Base-by-base conservation (phyloP, 2,113 vertebrate species). In the Oreotrochilus melanogaster region DNA sequence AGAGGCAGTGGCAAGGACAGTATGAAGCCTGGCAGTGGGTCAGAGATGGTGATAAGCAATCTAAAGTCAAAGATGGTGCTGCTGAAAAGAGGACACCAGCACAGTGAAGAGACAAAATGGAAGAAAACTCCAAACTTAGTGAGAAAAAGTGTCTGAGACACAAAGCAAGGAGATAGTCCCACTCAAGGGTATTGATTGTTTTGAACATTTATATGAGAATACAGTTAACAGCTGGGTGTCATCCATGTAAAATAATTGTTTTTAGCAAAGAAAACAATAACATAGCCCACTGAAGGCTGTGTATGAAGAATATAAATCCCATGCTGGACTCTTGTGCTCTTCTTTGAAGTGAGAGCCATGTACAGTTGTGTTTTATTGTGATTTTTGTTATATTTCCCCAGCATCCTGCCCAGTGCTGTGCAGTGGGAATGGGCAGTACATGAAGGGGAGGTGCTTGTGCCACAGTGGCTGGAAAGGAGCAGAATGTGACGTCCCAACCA, bases 381-480 rank as follows among this genome's bases (percentile, higher is more conserved):
- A 5, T 61, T 74, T 78, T 42, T 60, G 0, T 30, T 24, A 6
- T 61, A 7, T 95, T 39, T 91, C 81, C 33, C 3, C 93, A 99
- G 99, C 99, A 0, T 99, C 99, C 92, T 99, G 99, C 96, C 99
- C 99, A 0, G 99, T 99, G 93, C 98, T 99, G 66, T 99, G 99
- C 98, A 99, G 99, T 5, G 99, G 99, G 25, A 99, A 99, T 0
- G 99, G 99, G 69, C 99, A 99, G 95, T 99, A 99, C 96, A 98
- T 99, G 97, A 99, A 99, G 96, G 99, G 99, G 48, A 98, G 99
- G 84, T 99, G 99, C 94, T 96, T 99, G 97, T 99, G 99, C 96
- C 99, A 99, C 94, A 99, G 99, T 1, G 99, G 99, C 86, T 99
- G 99, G 99, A 99, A 99, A 96, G 99, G 99, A 14, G 98, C 99